phyloP scores from a whole-genome alignment of 2,888 invertebrate species.

The Dolichopus griseipennis region DNA sequence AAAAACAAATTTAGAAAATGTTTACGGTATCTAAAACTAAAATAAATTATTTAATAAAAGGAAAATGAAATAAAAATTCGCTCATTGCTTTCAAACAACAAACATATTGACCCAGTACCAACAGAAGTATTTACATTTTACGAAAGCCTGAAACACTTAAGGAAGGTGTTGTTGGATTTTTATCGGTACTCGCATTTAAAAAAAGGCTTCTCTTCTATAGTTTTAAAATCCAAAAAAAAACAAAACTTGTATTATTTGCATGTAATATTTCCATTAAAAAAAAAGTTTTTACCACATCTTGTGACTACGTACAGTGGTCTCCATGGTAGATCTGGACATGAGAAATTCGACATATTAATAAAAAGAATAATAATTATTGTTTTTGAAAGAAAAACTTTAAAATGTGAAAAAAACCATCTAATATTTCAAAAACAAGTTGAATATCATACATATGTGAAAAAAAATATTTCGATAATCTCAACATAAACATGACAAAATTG shows the following conservation, averaged over 20 bases:
- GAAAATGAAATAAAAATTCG: neutral
- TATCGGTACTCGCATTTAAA: constrained; percentile 8
- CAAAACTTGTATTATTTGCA: no score
- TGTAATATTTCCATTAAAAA: constrained; percentile 18
- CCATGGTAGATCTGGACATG: constrained; percentile 44
- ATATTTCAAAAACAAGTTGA: constrained; percentile 1
- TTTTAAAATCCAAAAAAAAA: neutral
- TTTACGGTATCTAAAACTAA: neutral
- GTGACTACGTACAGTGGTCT: constrained; percentile 44
- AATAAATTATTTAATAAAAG: neutral
- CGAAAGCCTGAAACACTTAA: neutral
- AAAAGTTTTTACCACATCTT: constrained; percentile 22
- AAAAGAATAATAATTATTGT: neutral
- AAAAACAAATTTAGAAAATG: neutral
- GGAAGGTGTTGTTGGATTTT: constrained; percentile 10
- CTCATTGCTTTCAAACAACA: constrained; percentile 9
- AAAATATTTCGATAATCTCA: constrained; percentile 3
- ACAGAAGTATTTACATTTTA: neutral
- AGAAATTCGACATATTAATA: constrained; percentile 23
- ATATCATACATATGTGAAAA: neutral
- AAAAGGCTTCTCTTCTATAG: neutral
- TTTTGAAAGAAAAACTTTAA: neutral
- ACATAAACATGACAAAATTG: constrained; percentile 12
- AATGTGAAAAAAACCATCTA: neutral
- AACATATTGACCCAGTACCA: neutral